Conservation (phyloP, 1,140 invertebrate genomes). For the Bombus superbus region DNA sequence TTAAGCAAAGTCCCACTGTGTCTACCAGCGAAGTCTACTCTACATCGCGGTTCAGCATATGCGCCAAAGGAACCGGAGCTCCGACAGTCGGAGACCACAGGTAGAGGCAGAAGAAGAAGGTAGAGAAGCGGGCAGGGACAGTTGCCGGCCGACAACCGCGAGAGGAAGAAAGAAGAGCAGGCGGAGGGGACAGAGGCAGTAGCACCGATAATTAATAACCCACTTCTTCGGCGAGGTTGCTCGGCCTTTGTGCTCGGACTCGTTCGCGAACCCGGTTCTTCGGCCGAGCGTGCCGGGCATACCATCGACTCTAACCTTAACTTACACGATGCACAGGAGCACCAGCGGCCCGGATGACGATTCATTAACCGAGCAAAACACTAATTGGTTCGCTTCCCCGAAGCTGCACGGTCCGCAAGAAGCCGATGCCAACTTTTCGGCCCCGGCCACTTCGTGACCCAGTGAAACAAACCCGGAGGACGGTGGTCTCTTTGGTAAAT, state of each 20-base stretch:
- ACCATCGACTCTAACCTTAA: conserved; percentile 52
- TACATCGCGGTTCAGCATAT: background rate
- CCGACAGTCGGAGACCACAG: conserved; percentile 30
- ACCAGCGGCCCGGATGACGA: conserved; percentile 63
- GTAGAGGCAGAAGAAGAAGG: background rate
- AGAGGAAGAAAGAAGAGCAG: conserved; percentile 3
- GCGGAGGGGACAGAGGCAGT: conserved; percentile 54
- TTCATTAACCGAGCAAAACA: conserved; percentile 73
- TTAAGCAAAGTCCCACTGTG: background rate
- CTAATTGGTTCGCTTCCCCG: conserved; percentile 72
- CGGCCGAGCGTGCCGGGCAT: conserved; percentile 50
- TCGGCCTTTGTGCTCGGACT: conserved; percentile 63
- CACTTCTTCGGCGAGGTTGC: conserved; percentile 65
- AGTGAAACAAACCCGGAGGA: conserved; percentile 36
- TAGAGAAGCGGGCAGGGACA: conserved; percentile 18
- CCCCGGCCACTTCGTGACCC: conserved; percentile 43
- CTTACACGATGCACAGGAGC: conserved; percentile 46
- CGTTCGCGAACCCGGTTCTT: conserved; percentile 47
- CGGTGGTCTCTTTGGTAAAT: background rate
- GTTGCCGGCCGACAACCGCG: conserved; percentile 16
- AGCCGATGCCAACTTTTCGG: conserved; percentile 52
- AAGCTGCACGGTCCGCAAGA: conserved; percentile 56
- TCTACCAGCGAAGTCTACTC: background rate
- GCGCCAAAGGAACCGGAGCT: background rate
- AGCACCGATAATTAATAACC: conserved; percentile 73